Conservation (phyloP, 2,888 invertebrate genomes). For the Macrosoma leucophasiata region DNA sequence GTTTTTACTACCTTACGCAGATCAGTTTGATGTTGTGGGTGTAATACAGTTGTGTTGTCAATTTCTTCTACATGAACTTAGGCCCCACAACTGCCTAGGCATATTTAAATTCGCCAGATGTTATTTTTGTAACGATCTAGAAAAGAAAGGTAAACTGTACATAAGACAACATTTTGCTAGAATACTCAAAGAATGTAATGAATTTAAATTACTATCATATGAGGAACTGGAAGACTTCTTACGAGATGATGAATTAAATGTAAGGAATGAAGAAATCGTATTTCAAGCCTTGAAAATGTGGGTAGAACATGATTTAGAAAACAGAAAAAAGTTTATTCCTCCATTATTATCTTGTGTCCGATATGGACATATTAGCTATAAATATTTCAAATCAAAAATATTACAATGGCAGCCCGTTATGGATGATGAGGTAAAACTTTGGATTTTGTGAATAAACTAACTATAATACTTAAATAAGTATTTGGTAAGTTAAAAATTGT, state of each 20-base stretch:
- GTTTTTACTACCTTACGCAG: slow-evolving; percentile 80
- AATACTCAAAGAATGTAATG: slow-evolving; percentile 77
- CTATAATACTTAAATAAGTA: no score
- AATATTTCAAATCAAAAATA: slow-evolving; percentile 75
- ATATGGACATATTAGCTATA: slow-evolving; percentile 78
- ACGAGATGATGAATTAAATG: slow-evolving; percentile 82
- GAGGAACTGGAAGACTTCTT: slow-evolving; percentile 80
- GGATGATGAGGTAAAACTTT: slow-evolving; percentile 59
- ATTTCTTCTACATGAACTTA: slow-evolving; percentile 78
- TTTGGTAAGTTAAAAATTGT: no score
- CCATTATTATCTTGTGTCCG: slow-evolving; percentile 79
- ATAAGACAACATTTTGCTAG: slow-evolving; percentile 77
- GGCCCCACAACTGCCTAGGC: slow-evolving; percentile 81
- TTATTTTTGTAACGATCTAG: slow-evolving; percentile 81
- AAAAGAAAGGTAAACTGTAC: slow-evolving; percentile 75
- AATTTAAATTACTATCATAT: slow-evolving; percentile 76
- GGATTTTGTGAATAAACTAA: background rate
- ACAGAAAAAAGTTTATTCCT: slow-evolving; percentile 73
- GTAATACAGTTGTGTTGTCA: slow-evolving; percentile 82
- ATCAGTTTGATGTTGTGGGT: slow-evolving; percentile 84
- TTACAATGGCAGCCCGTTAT: slow-evolving; percentile 71
- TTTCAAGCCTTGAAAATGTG: slow-evolving; percentile 84
- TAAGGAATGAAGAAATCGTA: slow-evolving; percentile 82
- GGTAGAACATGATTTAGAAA: slow-evolving; percentile 77
- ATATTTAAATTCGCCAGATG: slow-evolving; percentile 81